Base-by-base conservation (phyloP, 2,888 invertebrate genomes). In the Trachelus troglodyta region DNA sequence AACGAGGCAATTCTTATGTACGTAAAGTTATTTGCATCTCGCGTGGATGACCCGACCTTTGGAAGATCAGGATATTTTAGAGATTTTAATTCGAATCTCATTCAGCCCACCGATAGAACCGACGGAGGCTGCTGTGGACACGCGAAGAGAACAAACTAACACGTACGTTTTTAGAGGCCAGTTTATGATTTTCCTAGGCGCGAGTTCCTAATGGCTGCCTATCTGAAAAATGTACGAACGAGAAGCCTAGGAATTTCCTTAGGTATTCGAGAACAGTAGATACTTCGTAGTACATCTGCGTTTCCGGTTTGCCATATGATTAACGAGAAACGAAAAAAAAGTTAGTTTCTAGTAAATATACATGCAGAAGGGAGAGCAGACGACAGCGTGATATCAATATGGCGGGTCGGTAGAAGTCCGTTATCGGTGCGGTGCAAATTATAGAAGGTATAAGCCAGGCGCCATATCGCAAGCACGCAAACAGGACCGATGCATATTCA, bases 401-500 rank as follows among this genome's bases (percentile, higher is more conserved):
- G 40, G 40, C 40, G 40, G 40, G 15, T 6, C 6, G 40, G 77
- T 77, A 37, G 71, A 69, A 69, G 74, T 71, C 37, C 35, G 74
- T 86, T 87, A 87, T 87, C 87, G 82, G 82, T 77, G 35, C 82
- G 79, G 84, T 85, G 87, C 86, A 87, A 87, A 87, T 87, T 87
- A 87, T 87, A 85, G 83, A 85, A 87, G 83, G 81, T 81, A 83
- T 78, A 85, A 84, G 78, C 79, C 77, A 74, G 74, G 79, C 81
- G 79, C 80, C 84, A 80, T 84, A 85, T 85, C 77, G 76, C 79
- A 80, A 75, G 74, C 76, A 80, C 79, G 73, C 75, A 76, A 76
- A 74, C 77, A 77, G 69, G 77, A 56, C 68, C 85, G 83, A 83
- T 89, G 88, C 89, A 89, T 89, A 89, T 89, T 88, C 89, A 89